Evolutionary conservation across 1,140 invertebrate genomes (phyloP).

Genomic region (Penaeus vannamei): DNA sequence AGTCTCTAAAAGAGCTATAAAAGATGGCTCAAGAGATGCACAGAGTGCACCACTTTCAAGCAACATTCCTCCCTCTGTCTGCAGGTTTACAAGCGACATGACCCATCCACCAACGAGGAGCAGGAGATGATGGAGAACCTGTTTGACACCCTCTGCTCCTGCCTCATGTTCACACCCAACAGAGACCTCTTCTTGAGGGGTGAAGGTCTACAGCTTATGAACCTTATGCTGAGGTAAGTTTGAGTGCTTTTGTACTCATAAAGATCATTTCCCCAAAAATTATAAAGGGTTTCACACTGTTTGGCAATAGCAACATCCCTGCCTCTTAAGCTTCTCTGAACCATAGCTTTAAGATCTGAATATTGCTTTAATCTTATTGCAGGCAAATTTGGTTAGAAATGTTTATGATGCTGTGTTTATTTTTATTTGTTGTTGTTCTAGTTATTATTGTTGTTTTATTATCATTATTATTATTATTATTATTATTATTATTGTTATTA

Average conservation of each 20-base stretch:
- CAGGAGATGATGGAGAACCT: conserved; percentile 99
- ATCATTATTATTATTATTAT: too few species aligned
- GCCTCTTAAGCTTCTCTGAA: neutral
- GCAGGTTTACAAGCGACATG: conserved; percentile 88
- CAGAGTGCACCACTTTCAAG: too few species aligned
- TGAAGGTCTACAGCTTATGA: conserved; percentile 97
- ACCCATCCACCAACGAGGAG: conserved; percentile 92
- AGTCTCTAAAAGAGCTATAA: too few species aligned
- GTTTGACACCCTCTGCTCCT: conserved; percentile 95
- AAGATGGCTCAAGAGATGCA: too few species aligned
- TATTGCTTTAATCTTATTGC: neutral
- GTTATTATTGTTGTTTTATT: too few species aligned
- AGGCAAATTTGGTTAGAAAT: neutral
- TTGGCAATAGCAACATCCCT: neutral
- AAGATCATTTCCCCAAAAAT: too few species aligned
- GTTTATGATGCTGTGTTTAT: neutral
- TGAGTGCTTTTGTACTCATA: neutral
- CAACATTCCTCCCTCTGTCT: neutral
- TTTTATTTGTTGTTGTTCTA: neutral
- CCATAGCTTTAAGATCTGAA: neutral
- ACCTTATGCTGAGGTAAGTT: conserved; percentile 90
- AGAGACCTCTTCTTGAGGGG: conserved; percentile 93
- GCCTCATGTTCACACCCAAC: conserved; percentile 89
- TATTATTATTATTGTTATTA: too few species aligned
- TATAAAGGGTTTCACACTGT: neutral